Evolutionary conservation across 2,113 vertebrate species (phyloP).

Genomic region (Neopipo cinnamomea): DNA sequence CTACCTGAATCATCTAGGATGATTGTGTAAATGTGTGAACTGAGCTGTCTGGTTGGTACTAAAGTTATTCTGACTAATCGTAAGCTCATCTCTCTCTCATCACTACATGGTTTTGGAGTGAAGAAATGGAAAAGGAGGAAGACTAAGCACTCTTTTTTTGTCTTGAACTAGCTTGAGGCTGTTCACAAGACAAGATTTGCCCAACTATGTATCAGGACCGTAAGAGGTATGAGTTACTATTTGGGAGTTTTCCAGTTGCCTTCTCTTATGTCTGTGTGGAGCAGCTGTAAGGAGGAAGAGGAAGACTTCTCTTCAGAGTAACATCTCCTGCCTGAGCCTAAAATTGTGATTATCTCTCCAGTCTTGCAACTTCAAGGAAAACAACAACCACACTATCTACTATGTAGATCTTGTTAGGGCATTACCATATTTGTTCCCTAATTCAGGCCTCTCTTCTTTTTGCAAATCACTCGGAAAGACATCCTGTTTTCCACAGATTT

Average conservation of each 20-base stretch:
- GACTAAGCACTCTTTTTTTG: neutral
- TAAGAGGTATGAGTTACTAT: neutral
- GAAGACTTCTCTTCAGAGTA: neutral
- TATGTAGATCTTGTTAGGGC: neutral
- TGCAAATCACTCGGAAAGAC: neutral
- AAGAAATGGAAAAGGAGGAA: neutral
- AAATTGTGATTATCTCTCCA: neutral
- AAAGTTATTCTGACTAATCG: neutral
- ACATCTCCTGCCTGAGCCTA: neutral
- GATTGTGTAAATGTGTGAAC: neutral
- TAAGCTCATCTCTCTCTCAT: neutral
- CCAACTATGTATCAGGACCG: neutral
- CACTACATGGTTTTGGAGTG: neutral
- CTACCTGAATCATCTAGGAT: neutral
- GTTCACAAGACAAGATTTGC: neutral
- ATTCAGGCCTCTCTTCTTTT: neutral
- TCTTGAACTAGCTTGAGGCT: neutral
- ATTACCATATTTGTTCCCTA: neutral
- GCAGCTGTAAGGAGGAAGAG: neutral
- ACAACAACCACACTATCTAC: neutral
- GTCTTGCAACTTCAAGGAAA: neutral
- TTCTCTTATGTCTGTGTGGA: neutral
- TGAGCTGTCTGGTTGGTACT: neutral
- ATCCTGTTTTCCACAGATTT: constrained; percentile 30
- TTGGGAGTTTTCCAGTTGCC: neutral